Evolutionary conservation across 2,888 invertebrate species (phyloP), one percentile per base, ranked within the genome.

Genomic region (Polietes domitor): DNA sequence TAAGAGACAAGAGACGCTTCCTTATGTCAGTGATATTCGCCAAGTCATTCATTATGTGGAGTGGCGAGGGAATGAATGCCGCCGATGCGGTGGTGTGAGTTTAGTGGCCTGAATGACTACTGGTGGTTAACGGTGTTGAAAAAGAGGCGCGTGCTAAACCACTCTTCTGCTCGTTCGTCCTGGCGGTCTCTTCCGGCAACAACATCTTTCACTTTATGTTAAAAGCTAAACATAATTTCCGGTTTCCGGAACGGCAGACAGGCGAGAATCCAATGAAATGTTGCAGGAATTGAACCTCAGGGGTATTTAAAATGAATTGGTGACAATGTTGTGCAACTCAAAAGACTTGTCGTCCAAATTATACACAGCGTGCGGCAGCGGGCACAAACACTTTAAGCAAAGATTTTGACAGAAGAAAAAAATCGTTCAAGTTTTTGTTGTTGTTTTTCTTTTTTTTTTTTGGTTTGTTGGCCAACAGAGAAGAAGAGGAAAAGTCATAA

Each of bases 251-350:
- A 24, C 32, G 50, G 43, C 28, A 70, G 17, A 43, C 1, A 61
- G 28, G 4, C 37, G n/a, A n/a, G 0, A 37, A 0, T 41, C 37
- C 28, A 41, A 58, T 50, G 71, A 55, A 77, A 73, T 21, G 37
- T 65, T 68, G 41, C 77, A 63, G 19, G 68, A 10, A 53, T 58
- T 81, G 55, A 81, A 78, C 87, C 88, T 87, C 87, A 79, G 80
- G 87, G 86, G 87, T 86, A 87, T 87, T 87, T 84, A 85, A 87
- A 73, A 82, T 80, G 84, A 85, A 87, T 87, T 85, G 85, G 77
- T 81, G 78, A 84, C 82, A 80, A 85, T 86, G 85, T 85, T 85
- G 78, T 85, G 79, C 82, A 85, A 86, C 77, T 85, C 76, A 86
- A 82, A 68, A 47, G 47, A 82, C 85, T 73, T n/a, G n/a, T n/a